phyloP scores from a whole-genome alignment of 2,113 vertebrate species.

The Phoxinus phoxinus region DNA sequence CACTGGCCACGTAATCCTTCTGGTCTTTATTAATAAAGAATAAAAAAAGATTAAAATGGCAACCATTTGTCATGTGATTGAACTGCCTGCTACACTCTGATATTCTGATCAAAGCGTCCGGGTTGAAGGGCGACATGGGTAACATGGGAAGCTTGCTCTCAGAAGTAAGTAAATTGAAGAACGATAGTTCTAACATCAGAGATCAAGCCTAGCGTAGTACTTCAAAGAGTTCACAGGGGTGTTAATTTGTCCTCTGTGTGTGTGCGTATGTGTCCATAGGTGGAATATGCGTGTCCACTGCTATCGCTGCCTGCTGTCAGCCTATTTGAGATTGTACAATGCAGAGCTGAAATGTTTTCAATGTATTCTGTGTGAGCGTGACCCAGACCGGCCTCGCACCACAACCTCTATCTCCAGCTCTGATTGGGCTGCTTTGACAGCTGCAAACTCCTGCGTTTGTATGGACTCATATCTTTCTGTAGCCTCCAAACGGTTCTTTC shows the following conservation, averaged over 20 bases:
- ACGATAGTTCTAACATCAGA: background rate
- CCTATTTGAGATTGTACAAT: constrained; percentile 50
- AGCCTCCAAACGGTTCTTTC: constrained; percentile 49
- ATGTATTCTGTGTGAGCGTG: constrained; percentile 43
- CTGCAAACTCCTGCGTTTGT: constrained; percentile 31
- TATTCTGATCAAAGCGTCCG: constrained; percentile 20
- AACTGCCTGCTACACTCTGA: constrained; percentile 4
- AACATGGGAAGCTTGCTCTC: background rate
- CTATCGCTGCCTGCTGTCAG: constrained; percentile 42
- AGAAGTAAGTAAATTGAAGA: constrained; percentile 15
- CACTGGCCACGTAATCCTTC: background rate
- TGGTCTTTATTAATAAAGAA: background rate
- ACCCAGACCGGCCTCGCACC: constrained; percentile 46
- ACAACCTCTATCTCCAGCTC: constrained; percentile 48
- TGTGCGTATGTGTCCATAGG: constrained; percentile 11
- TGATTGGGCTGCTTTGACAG: constrained; percentile 56
- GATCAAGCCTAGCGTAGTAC: constrained; percentile 10
- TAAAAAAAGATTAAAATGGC: background rate
- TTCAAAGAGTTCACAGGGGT: constrained; percentile 12
- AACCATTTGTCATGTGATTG: constrained; percentile 4
- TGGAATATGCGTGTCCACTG: constrained; percentile 19
- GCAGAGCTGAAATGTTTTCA: constrained; percentile 54
- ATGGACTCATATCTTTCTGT: constrained; percentile 28
- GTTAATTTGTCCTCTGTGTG: constrained; percentile 17
- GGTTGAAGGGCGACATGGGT: constrained; percentile 7